Evolutionary conservation across 2,797 vertebrate genomes (phyloP).

Genomic region (Rhincodon typus): DNA sequence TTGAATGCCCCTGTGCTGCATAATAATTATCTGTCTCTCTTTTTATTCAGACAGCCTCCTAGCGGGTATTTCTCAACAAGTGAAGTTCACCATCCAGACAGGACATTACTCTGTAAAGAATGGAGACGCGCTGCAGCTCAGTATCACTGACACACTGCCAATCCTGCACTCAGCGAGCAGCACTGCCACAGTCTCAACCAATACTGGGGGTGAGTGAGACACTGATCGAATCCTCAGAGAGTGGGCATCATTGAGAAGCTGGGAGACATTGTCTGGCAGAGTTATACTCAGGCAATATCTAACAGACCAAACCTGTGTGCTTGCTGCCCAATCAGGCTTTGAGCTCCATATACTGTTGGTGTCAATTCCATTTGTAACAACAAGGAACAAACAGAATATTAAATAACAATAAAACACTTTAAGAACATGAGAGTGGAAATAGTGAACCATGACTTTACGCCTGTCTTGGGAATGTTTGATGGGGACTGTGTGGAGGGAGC

Average conservation of each 20-base stretch:
- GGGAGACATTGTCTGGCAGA: too few relatives aligned
- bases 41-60: constrained; percentile 75
- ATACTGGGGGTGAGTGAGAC: constrained; percentile 62
- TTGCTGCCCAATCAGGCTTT: not conserved
- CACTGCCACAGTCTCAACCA: constrained; percentile 71
- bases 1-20: not conserved
- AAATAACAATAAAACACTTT: not conserved
- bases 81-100: constrained; percentile 85
- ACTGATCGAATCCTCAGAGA: too few relatives aligned
- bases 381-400: not conserved
- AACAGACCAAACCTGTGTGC: not conserved
- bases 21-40: not conserved
- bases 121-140: constrained; percentile 88
- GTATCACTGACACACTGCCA: constrained; percentile 80
- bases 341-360: not conserved
- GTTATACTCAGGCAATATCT: too few relatives aligned
- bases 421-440: not conserved
- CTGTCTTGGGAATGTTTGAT: too few relatives aligned
- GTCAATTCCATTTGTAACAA: not conserved
- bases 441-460: not conserved
- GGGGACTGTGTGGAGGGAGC: too few relatives aligned
- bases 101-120: constrained; percentile 85
- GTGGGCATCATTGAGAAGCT: too few relatives aligned
- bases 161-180: constrained; percentile 67
- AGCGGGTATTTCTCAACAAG: constrained; percentile 88